Evolutionary conservation across 2,888 invertebrate genomes (phyloP), one percentile per base, ranked within the genome.

Genomic region (Cosmopolites sordidus): DNA sequence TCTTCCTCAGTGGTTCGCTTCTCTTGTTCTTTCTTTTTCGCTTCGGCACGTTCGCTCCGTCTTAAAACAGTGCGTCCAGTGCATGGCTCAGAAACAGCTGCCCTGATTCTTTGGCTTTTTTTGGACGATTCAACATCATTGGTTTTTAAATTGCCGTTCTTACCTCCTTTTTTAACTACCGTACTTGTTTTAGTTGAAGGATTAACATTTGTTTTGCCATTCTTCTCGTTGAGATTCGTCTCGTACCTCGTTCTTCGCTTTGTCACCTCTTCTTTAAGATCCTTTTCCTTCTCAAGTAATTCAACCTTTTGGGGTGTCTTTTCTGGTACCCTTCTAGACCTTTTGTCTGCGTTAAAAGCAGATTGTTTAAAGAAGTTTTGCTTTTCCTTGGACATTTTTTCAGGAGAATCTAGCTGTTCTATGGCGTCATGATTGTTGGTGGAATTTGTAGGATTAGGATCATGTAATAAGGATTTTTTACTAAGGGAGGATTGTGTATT

Each of bases 301-400:
- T 54, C 45, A 11, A 6, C 17, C 37, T 50, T 47, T 27, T 47
- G 64, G 27, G 63, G 66, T 51, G 76, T 76, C 70, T 80, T 81
- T 41, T 56, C 56, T 16, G 29, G 44, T 30, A 48, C 37, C 22
- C 52, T 44, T n/a, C 22, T 48, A 16, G 45, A 38, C 14, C 46
- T 48, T 72, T 81, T 81, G 62, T 83, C 84, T 58, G 85, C 80
- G 73, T 88, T 87, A 73, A 89, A 88, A 48, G 85, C 87, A 65
- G 87, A 87, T 71, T 83, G 81, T 72, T 87, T 79, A 79, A 90
- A 90, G 78, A 89, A 89, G 76, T 89, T 89, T 76, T 87, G 89
- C 75, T 89, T 90, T 79, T 90, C 89, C 77, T 88, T 87, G 62
- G 89, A 89, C 81, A 89, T 88, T 72, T 81, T 81, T 74, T 87